Conservation (phyloP, 2,888 invertebrate species). For the Yponomeuta sedellus region DNA sequence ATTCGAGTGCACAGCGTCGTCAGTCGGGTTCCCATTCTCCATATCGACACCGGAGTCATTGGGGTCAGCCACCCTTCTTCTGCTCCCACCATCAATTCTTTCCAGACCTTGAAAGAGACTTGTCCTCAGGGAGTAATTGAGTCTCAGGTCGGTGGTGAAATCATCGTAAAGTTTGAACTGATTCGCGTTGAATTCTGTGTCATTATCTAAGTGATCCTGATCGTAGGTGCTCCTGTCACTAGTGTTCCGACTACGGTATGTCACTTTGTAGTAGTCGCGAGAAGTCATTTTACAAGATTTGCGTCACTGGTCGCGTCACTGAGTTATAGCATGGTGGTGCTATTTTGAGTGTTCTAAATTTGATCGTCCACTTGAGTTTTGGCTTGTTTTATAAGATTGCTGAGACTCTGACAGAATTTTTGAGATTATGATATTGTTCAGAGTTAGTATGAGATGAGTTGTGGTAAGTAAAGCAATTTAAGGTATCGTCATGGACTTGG, state of each 20-base stretch:
- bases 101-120: constrained; percentile 42
- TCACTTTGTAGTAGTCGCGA: constrained; percentile 63
- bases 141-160: constrained; percentile 62
- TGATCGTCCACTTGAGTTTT: neutral
- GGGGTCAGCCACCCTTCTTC: constrained; percentile 48
- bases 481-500: neutral
- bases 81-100: constrained; percentile 30
- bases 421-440: neutral
- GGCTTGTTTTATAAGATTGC: neutral
- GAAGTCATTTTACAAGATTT: constrained; percentile 45
- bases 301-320: constrained; percentile 3
- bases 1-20: constrained; percentile 49
- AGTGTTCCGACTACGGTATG: constrained; percentile 45
- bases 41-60: constrained; percentile 69
- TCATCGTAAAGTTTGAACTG: constrained; percentile 70
- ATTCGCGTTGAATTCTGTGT: constrained; percentile 68
- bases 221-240: neutral
- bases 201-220: constrained; percentile 48
- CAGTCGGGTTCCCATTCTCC: constrained; percentile 64
- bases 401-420: neutral
- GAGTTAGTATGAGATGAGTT: neutral
- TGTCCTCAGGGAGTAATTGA: constrained; percentile 55
- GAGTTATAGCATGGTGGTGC: constrained; percentile 10
- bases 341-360: neutral
- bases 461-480: neutral